Base-by-base conservation (phyloP, 2,113 vertebrate genomes). In the Rhea americana region DNA sequence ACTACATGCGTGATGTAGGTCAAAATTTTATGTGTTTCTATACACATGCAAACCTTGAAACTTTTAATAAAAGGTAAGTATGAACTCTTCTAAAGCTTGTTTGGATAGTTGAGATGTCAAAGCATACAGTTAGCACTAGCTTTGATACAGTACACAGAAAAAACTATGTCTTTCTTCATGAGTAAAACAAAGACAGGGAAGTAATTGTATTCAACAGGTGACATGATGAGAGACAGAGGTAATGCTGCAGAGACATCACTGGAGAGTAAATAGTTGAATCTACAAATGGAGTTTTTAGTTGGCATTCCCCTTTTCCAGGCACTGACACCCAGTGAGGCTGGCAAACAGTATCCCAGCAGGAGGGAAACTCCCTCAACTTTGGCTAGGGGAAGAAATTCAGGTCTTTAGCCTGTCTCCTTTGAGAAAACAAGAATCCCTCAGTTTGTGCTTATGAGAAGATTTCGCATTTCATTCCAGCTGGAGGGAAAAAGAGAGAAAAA, bases 361-460 rank as follows among this genome's bases (percentile, higher is more conserved):
- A 96, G 87, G 86, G 96, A 77, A 97, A 96, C 94, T 97, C 96
- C 96, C 92, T 97, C 89, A 71, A 7, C 1, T 78, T 85, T 96
- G 96, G 96, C 87, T 91, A 63, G 68, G 94, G 94, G 95, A 91
- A 96, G 51, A 95, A 93, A 85, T 93, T 95, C 86, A 97, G 95
- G 83, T 88, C 91, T 96, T 97, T 82, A 79, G 91, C 75, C 87
- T 47, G 76, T 90, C 87, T 95, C 93, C 85, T 97, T 97, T 2
- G 91, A 97, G 96, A 97, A 97, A 96, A 97, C 96, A 98, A 97
- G 93, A 97, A 97, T 96, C 94, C 95, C 96, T 98, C 94, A 97
- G 97, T 98, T 93, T 93, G 90, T 55, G 0, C 97, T 97, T 97
- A 97, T 58, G 85, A 97, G 96, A 96, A 96, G 90, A 97, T 96